Evolutionary conservation across 2,888 invertebrate genomes (phyloP).

Genomic region (Eustalomyia histrio): DNA sequence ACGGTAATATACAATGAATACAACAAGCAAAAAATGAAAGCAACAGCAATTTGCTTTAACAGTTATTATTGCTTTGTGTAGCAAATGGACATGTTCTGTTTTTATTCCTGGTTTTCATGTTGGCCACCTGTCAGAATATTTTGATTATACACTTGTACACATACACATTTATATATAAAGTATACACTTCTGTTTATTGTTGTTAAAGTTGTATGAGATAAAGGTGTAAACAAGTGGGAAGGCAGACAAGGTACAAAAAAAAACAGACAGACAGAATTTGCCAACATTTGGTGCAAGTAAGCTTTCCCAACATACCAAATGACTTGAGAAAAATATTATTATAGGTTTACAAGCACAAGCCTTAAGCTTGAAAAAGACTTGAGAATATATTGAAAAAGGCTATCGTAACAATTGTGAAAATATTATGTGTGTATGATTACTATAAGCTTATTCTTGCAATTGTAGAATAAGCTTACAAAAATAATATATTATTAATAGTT

Average conservation of each 20-base stretch:
- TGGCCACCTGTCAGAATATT: constrained; percentile 65
- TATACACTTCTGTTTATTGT: neutral
- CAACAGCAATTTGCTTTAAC: constrained; percentile 40
- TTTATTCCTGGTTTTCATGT: constrained; percentile 15
- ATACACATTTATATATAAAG: neutral
- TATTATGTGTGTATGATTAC: too few species aligned
- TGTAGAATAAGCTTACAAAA: too few species aligned
- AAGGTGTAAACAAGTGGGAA: neutral
- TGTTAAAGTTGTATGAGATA: neutral
- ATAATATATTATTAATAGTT: too few species aligned
- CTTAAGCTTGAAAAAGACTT: too few species aligned
- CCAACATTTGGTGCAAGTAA: neutral
- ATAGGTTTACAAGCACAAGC: too few species aligned
- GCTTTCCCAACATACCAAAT: too few species aligned
- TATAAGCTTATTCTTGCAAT: too few species aligned
- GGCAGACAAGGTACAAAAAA: neutral
- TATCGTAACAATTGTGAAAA: too few species aligned
- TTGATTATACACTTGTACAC: constrained; percentile 21
- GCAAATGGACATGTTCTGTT: constrained; percentile 24
- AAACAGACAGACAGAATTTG: neutral
- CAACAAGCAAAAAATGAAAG: constrained; percentile 2
- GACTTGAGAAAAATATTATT: too few species aligned
- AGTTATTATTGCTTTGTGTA: constrained; percentile 42
- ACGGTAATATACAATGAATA: constrained; percentile 36
- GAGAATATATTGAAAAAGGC: too few species aligned